Base-by-base conservation (phyloP, 2,888 invertebrate genomes). In the Tanytarsus gracilentus region DNA sequence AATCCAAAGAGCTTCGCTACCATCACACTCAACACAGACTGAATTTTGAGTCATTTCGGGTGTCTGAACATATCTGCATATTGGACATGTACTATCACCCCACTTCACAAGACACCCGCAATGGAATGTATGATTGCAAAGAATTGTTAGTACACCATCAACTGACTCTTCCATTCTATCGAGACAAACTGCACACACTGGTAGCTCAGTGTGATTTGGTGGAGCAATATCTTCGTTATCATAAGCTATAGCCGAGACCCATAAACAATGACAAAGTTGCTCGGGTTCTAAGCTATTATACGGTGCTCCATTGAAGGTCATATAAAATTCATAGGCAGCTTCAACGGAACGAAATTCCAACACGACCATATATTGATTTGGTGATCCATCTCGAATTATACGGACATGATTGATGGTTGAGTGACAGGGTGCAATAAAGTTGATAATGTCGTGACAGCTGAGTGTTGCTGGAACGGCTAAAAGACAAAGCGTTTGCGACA, bases 121-220 rank as follows among this genome's bases (percentile, higher is more conserved):
- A 75, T 99, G 99, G 76, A 99, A 99, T 1, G 94, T 88, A 75
- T 99, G 99, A 75, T 98, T 98, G 72, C 99, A 99, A 63, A 98
- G 80, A 69, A 99, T 96, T 26, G 96, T 97, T 65, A 99, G 77
- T 63, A 99, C 91, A 9, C 97, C 96, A 71, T 97, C 95, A 9
- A 97, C 94, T 66, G 95, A 94, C 75, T 99, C 99, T 73, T 99
- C 99, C 97, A 93, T 92, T 62, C 96, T 83, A 75, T 99, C 98
- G 75, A 74, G 65, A 63, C 72, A 72, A n/a, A 72, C 72, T 2
- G 98, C 93, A 72, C 99, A 99, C 4, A 90, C 94, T 11, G 99
- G 99, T 62, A 99, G 77, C 73, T 99, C 99, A 0, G 94, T 95
- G 69, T 94, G 90, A 0, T 86, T 87, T 0, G 86, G 83, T 30